These are phyloP conservation scores for Acanthopleura granulata DNA, from an alignment of 2,888 invertebrate species.

Conservation along the genomic window DNA sequence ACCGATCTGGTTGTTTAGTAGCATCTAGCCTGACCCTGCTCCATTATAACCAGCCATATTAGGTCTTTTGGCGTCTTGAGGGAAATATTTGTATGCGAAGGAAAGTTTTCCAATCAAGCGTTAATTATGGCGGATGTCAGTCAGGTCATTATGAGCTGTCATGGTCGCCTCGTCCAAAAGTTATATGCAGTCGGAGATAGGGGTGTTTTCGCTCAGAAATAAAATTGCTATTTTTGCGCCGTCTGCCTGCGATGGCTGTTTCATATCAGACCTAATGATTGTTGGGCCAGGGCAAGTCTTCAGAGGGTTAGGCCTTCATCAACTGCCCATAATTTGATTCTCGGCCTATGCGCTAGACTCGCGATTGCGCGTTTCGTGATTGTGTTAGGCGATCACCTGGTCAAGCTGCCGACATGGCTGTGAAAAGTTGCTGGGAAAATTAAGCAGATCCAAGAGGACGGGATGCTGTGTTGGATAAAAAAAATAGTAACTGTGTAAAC, in stretches of 20 bases:
- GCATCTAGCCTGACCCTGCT: neutral
- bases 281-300: neutral
- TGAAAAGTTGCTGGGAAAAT: too few relatives aligned
- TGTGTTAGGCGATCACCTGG: neutral
- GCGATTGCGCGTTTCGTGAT: constrained; percentile 3
- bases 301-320: constrained; percentile 4
- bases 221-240: constrained; percentile 18
- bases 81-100: constrained; percentile 16
- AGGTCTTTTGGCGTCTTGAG: neutral
- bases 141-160: neutral
- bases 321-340: constrained; percentile 18
- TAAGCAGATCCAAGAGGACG: too few relatives aligned
- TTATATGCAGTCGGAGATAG: constrained; percentile 14
- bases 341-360: neutral
- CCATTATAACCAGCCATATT: neutral
- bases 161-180: neutral
- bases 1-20: neutral
- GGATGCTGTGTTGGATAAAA: too few relatives aligned
- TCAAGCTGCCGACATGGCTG: neutral
- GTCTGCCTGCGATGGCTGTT: constrained; percentile 2
- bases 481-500: too few relatives aligned
- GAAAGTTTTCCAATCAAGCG: constrained; percentile 16
- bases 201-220: constrained; percentile 6
- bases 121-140: constrained; percentile 13
- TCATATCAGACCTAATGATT: constrained; percentile 15